Evolutionary conservation across 2,888 invertebrate genomes (phyloP).

Genomic region (Poecilus cupreus): DNA sequence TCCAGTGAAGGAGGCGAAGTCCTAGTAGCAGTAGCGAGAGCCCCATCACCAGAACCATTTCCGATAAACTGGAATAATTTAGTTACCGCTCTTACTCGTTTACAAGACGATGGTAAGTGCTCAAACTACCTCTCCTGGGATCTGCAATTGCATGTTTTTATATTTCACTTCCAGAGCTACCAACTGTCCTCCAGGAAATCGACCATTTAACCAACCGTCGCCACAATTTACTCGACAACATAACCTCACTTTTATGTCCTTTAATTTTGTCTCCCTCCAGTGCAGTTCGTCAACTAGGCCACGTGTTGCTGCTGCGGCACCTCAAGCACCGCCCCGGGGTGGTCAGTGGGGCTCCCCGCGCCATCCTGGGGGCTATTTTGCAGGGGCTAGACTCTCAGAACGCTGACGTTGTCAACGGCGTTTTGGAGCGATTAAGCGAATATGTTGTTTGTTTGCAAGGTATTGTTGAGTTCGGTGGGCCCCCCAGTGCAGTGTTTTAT

Average conservation of each 20-base stretch:
- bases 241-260: constrained; percentile 79
- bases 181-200: constrained; percentile 82
- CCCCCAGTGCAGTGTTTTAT: too few species aligned
- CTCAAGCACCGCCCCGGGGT: constrained; percentile 80
- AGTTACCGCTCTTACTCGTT: constrained; percentile 68
- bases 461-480: too few species aligned
- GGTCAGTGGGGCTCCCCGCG: constrained; percentile 72
- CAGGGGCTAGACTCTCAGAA: constrained; percentile 87
- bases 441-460: constrained; percentile 87
- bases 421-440: constrained; percentile 89
- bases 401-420: constrained; percentile 85
- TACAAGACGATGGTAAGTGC: constrained; percentile 71
- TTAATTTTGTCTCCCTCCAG: constrained; percentile 78
- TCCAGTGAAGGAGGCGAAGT: constrained; percentile 75
- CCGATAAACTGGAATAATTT: constrained; percentile 73
- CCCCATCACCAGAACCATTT: constrained; percentile 70
- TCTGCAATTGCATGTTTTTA: not conserved
- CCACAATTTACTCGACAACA: constrained; percentile 80
- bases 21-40: constrained; percentile 73
- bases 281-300: constrained; percentile 81
- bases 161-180: constrained; percentile 74
- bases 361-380: constrained; percentile 85
- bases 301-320: constrained; percentile 82
- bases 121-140: not conserved
- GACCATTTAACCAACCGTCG: constrained; percentile 83